These are phyloP conservation scores for Chauna torquata DNA, from an alignment of 2,113 vertebrate genomes.

Conservation along the genomic window DNA sequence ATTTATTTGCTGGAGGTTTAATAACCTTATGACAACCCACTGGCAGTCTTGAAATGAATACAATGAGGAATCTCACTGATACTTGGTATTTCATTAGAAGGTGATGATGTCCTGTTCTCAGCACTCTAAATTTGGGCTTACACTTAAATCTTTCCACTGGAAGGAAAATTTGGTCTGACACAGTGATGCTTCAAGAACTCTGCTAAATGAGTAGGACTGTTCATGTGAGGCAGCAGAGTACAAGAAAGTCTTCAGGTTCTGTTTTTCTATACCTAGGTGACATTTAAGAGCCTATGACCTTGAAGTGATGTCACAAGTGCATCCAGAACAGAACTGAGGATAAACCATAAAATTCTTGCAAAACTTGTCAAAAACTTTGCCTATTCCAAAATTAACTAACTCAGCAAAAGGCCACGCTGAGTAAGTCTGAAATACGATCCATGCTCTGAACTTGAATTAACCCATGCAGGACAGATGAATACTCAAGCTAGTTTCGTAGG, in stretches of 20 bases:
- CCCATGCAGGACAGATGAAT: neutral
- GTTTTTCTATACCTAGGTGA: neutral
- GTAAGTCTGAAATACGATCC: neutral
- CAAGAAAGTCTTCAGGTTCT: neutral
- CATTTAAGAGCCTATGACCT: neutral
- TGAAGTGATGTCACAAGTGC: neutral
- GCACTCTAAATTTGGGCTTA: neutral
- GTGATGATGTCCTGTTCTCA: neutral
- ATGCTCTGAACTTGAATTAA: neutral
- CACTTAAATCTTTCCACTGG: neutral
- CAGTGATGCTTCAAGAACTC: neutral
- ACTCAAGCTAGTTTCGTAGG: neutral
- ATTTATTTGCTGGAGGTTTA: slow-evolving; percentile 38
- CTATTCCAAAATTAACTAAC: neutral
- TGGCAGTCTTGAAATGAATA: neutral
- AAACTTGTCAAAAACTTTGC: neutral
- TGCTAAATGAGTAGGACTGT: neutral
- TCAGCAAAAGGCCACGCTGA: neutral
- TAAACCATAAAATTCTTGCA: neutral
- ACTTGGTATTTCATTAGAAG: neutral
- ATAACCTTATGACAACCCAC: slow-evolving; percentile 5
- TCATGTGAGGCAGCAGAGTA: neutral
- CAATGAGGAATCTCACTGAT: neutral
- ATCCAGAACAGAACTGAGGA: neutral
- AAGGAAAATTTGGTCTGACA: neutral